A percentile compares a stretch with the other conserved stretches of the same genome.
Evolutionary conservation across 2,797 vertebrate species (phyloP).

Genomic region (Heterohyrax brucei): DNA sequence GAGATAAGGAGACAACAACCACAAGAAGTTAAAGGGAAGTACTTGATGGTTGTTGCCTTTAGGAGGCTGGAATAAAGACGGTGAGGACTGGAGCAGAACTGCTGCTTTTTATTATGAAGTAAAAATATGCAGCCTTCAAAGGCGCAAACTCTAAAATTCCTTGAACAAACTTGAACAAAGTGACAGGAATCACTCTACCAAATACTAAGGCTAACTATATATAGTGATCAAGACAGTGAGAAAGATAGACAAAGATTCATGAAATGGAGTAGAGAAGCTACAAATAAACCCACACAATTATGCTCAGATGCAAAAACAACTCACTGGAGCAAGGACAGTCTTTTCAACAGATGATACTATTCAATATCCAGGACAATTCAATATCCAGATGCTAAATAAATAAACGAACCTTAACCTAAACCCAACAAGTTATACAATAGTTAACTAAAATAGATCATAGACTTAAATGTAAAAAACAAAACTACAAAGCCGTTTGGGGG

Average conservation of each 20-base stretch:
- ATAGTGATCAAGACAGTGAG: background rate
- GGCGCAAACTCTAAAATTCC: background rate
- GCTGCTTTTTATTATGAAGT: constrained; percentile 12
- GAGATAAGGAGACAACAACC: background rate
- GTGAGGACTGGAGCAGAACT: background rate
- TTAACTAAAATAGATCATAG: no score
- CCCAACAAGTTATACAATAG: background rate
- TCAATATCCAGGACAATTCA: background rate
- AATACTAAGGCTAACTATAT: background rate
- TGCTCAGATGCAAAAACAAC: no score
- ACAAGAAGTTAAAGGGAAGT: background rate
- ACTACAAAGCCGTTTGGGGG: background rate
- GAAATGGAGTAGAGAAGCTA: background rate
- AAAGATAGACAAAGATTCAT: background rate
- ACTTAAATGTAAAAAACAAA: no score
- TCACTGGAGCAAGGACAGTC: no score
- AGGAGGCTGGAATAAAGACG: background rate
- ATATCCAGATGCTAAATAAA: background rate
- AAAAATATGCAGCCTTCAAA: background rate
- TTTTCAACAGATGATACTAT: background rate
- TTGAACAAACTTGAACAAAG: background rate
- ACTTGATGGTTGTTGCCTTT: background rate
- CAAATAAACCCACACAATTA: no score
- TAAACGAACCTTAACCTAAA: background rate
- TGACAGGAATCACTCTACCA: background rate